Evolutionary conservation across 2,888 invertebrate genomes (phyloP).

Genomic region (Clusia tigrina): DNA sequence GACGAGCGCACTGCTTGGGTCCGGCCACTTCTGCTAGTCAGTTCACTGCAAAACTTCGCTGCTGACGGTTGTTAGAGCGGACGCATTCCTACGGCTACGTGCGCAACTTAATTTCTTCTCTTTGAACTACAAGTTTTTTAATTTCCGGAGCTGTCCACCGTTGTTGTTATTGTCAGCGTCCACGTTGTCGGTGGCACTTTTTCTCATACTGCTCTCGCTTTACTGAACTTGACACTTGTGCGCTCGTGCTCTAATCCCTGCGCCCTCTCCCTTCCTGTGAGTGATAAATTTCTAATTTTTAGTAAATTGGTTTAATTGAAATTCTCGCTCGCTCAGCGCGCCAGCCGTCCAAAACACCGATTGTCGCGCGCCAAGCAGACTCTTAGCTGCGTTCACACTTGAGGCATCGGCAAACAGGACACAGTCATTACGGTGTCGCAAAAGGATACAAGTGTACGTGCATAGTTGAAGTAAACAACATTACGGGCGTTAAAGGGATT

Average conservation of each 20-base stretch:
- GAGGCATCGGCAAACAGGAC: neutral
- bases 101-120: conserved; percentile 25
- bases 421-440: neutral
- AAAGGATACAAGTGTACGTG: neutral
- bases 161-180: conserved; percentile 11
- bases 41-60: conserved; percentile 23
- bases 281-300: conserved; percentile 32
- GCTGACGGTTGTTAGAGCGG: conserved; percentile 10
- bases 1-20: neutral
- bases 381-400: neutral
- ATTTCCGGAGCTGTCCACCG: conserved; percentile 36
- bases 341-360: neutral
- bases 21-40: conserved; percentile 11
- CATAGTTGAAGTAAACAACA: neutral
- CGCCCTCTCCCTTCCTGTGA: neutral
- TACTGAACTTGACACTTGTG: neutral
- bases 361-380: neutral
- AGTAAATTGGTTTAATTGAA: conserved; percentile 31
- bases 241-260: neutral
- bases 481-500: neutral
- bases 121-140: conserved; percentile 32
- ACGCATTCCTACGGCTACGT: conserved; percentile 17
- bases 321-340: conserved; percentile 17
- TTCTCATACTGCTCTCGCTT: neutral
- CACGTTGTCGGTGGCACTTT: neutral